Base-by-base conservation (phyloP, 2,797 vertebrate species). In the Eutrigla gurnardus region DNA sequence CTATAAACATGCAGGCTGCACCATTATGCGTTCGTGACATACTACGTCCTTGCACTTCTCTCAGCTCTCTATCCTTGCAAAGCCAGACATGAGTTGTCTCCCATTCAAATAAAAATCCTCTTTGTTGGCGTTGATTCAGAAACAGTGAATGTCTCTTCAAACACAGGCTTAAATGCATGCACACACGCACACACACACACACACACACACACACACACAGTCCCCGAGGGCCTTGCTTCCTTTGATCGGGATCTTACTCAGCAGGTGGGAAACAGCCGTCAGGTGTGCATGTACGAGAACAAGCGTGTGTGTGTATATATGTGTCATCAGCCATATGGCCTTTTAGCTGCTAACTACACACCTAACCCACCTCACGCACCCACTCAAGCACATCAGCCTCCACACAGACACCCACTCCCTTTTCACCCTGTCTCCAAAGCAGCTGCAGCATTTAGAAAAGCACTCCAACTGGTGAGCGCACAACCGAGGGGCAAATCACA, bases 181-280 rank as follows among this genome's bases (percentile, higher is more conserved):
- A 25, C 25, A 25, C 25, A 75, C 70, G 64, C 69, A 77, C 52
- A 82, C 68, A 80, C 68, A 71, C 71, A 84, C 69, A 73, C 82
- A 85, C 81, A 58, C 52, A 85, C 72, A 81, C 67, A 70, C 73
- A 85, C 68, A 75, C 83, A 86, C 82, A 62, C 70, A 37, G 65
- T 72, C 84, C 89, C 89, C 89, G 0, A 12, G 72, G 87, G 91
- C 82, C 78, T 75, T 77, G 61, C 82, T 87, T 80, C 79, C 82
- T 92, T 93, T 94, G 88, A 93, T 92, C 87, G 81, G 70, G 78
- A 64, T 93, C 85, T 90, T 85, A 88, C 75, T 93, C 89, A 82
- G 63, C 97, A 97, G 96, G 96, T 97, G 97, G 91, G 93, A 87
- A 85, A 68, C 88, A 57, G 7, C 3, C 80, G 90, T 94, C 96